Conservation (phyloP, 2,888 invertebrate genomes). For the Oscheius sp. region DNA sequence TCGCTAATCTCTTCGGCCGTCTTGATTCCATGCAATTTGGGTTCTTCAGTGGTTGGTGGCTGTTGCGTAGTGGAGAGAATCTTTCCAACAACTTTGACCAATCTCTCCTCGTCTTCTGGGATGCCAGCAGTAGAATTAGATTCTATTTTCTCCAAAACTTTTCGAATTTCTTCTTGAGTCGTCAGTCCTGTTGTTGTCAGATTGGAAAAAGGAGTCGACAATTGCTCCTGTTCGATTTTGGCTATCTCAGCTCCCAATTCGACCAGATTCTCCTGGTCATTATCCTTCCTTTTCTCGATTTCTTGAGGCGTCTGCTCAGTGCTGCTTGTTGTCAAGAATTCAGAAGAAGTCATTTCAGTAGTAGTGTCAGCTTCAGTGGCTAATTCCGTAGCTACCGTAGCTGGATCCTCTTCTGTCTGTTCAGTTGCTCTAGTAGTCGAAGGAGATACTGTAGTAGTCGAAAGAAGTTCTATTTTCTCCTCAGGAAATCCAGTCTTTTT, state of each 20-base stretch:
- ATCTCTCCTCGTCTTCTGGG: conserved; percentile 12
- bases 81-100: neutral
- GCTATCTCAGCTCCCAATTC: neutral
- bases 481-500: neutral
- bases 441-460: neutral
- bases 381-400: neutral
- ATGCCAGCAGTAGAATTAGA: neutral
- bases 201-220: neutral
- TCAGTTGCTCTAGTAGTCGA: neutral
- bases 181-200: neutral
- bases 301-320: neutral
- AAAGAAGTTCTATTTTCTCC: neutral
- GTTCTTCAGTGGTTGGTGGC: neutral
- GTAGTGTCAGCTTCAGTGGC: neutral
- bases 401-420: neutral
- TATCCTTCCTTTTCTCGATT: neutral
- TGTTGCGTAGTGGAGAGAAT: neutral
- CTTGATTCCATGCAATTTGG: conserved; percentile 13
- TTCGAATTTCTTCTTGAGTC: neutral
- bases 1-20: conserved; percentile 3
- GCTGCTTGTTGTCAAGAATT: neutral
- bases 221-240: neutral
- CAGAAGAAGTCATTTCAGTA: neutral
- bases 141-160: neutral
- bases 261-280: neutral